Percentiles rank a stretch among this genome's conserved stretches.
These are phyloP conservation scores for Drosophila anceps DNA, from an alignment of 2,888 invertebrate species.

Conservation along the genomic window DNA sequence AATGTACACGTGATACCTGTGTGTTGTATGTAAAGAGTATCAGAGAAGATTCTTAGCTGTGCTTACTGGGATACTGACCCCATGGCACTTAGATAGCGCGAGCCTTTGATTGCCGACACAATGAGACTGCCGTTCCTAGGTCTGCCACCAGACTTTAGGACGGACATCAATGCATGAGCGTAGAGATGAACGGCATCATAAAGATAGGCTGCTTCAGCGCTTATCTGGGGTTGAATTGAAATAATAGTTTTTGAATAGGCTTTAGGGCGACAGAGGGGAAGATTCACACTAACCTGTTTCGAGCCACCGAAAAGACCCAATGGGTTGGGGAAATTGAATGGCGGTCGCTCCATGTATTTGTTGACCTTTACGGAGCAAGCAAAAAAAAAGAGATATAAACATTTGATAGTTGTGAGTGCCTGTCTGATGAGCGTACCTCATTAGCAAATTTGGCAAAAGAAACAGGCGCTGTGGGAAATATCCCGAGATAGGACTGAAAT, in stretches of 20 bases:
- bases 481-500: constrained; percentile 93
- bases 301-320: constrained; percentile 89
- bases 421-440: constrained; percentile 73
- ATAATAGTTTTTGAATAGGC: constrained; percentile 6
- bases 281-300: constrained; percentile 87
- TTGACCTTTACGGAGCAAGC: constrained; percentile 88
- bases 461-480: constrained; percentile 91
- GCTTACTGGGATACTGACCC: constrained; percentile 87
- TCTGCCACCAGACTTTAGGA: constrained; percentile 89
- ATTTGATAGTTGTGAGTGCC: not conserved
- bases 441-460: constrained; percentile 90
- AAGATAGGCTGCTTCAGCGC: constrained; percentile 95
- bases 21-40: not conserved
- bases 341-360: constrained; percentile 92
- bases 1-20: constrained; percentile 95
- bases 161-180: constrained; percentile 91
- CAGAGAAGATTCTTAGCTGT: not conserved
- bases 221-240: constrained; percentile 87
- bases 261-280: not conserved
- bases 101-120: constrained; percentile 91
- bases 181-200: constrained; percentile 98
- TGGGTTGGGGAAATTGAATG: constrained; percentile 95
- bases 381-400: not conserved
- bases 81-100: constrained; percentile 93
- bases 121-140: constrained; percentile 93